These are phyloP conservation scores for Cynoglossus semilaevis DNA, from an alignment of 2,113 vertebrate species.

Conservation along the genomic window DNA sequence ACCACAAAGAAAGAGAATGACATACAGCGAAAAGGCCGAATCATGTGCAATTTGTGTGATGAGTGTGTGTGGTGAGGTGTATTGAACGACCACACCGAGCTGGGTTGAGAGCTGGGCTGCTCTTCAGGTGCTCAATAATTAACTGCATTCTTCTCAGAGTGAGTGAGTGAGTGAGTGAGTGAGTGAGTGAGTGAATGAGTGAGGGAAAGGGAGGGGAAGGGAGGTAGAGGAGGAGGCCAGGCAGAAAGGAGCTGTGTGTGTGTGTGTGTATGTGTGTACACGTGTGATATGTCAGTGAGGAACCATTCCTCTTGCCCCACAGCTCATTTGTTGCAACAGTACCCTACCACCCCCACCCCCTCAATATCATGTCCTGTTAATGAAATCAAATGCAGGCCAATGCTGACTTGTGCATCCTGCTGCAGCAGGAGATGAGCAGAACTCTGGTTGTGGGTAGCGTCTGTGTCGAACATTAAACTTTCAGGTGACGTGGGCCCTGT, in stretches of 20 bases:
- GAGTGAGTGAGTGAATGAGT: constrained; percentile 33
- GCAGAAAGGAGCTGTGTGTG: constrained; percentile 41
- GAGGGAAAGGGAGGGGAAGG: constrained; percentile 12
- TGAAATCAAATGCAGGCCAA: constrained; percentile 3
- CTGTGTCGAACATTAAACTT: constrained; percentile 78
- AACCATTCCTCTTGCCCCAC: constrained; percentile 15
- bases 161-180: constrained; percentile 40
- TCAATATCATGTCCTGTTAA: constrained; percentile 31
- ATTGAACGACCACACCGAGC: constrained; percentile 53
- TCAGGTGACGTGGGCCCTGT: constrained; percentile 67
- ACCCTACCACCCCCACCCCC: constrained; percentile 40
- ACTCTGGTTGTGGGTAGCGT: constrained; percentile 26
- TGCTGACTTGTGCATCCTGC: constrained; percentile 3
- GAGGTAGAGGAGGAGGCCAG: constrained; percentile 53
- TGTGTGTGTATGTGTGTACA: constrained; percentile 4
- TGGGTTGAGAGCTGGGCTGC: constrained; percentile 44
- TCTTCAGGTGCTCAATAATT: constrained; percentile 73
- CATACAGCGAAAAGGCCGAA: constrained; percentile 24
- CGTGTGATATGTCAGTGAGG: neutral
- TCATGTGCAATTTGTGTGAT: constrained; percentile 36
- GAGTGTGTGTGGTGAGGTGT: constrained; percentile 32
- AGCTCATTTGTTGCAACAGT: constrained; percentile 30
- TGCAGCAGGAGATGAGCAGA: constrained; percentile 44
- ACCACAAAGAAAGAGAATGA: constrained; percentile 13
- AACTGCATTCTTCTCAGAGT: constrained; percentile 55